Percentiles rank a stretch among this genome's conserved stretches.
Evolutionary conservation across 2,113 vertebrate species (phyloP).

Genomic region (Porphyrio hochstetteri): DNA sequence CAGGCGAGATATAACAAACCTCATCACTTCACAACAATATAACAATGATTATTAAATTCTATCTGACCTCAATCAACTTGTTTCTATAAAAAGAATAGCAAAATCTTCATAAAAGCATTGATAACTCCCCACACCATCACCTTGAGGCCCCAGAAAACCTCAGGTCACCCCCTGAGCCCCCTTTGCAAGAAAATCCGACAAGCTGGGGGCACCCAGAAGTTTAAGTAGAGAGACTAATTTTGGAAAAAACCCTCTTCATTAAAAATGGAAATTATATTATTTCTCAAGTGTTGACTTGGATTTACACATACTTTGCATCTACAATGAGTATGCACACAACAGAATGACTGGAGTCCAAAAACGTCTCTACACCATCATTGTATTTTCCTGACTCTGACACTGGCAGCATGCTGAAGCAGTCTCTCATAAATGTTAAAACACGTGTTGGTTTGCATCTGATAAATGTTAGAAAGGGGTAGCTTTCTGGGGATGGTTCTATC

Average conservation of each 20-base stretch:
- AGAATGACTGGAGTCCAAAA: not conserved
- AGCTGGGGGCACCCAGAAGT: not conserved
- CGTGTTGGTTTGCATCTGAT: not conserved
- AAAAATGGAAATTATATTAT: not conserved
- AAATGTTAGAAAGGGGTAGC: not conserved
- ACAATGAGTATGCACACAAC: not conserved
- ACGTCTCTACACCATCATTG: not conserved
- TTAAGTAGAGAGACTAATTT: not conserved
- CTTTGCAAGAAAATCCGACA: not conserved
- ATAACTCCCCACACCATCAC: not conserved
- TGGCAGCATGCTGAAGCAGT: not conserved
- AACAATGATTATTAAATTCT: not conserved
- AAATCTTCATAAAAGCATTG: not conserved
- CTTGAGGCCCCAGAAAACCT: not conserved
- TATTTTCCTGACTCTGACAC: not conserved
- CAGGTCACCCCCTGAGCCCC: not conserved
- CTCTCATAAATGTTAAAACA: constrained; percentile 16
- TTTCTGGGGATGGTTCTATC: not conserved
- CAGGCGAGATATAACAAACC: not conserved
- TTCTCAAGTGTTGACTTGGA: not conserved
- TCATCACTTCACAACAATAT: not conserved
- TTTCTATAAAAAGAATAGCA: not conserved
- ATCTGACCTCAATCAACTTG: not conserved
- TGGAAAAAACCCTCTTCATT: not conserved
- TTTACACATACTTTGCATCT: not conserved